A percentile compares a stretch with the other conserved stretches of the same genome.
Conservation (phyloP, 2,888 invertebrate genomes). For the Entomobrya proxima region DNA sequence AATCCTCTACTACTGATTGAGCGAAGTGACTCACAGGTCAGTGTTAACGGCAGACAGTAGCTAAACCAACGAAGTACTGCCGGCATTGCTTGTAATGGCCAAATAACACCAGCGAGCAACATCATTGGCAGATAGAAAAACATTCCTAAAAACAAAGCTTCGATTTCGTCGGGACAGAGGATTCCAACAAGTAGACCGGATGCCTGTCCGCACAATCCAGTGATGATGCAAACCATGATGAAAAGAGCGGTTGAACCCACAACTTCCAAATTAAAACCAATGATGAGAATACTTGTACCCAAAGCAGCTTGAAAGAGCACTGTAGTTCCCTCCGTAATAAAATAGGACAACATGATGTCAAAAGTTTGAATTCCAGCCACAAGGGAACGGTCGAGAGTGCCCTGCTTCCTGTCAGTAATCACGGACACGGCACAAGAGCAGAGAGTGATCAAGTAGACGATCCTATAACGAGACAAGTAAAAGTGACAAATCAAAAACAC, state of each 20-base stretch:
- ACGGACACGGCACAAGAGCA: conserved; percentile 54
- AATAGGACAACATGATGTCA: conserved; percentile 55
- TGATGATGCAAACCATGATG: conserved; percentile 42
- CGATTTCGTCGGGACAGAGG: conserved; percentile 55
- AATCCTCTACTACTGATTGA: conserved; percentile 59
- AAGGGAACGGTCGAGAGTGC: conserved; percentile 62
- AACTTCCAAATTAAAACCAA: conserved; percentile 54
- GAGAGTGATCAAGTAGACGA: conserved; percentile 63
- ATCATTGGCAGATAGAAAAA: conserved; percentile 64
- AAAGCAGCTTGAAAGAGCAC: conserved; percentile 40
- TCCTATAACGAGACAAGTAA: no score
- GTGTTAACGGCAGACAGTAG: conserved; percentile 52
- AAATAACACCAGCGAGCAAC: conserved; percentile 56
- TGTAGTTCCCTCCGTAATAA: conserved; percentile 58
- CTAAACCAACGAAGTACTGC: conserved; percentile 48
- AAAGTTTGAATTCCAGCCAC: conserved; percentile 49
- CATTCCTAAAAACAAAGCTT: conserved; percentile 62
- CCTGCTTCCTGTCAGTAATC: conserved; percentile 64
- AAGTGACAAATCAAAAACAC: neutral
- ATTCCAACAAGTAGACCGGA: conserved; percentile 58
- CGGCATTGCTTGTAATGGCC: conserved; percentile 56
- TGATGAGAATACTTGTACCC: conserved; percentile 38
- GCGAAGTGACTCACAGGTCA: conserved; percentile 56
- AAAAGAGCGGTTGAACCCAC: conserved; percentile 37
- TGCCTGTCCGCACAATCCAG: conserved; percentile 59